A percentile compares a stretch with the other conserved stretches of the same genome.
Conservation (phyloP, 1,140 invertebrate genomes). For the Melanaphis sacchari region DNA sequence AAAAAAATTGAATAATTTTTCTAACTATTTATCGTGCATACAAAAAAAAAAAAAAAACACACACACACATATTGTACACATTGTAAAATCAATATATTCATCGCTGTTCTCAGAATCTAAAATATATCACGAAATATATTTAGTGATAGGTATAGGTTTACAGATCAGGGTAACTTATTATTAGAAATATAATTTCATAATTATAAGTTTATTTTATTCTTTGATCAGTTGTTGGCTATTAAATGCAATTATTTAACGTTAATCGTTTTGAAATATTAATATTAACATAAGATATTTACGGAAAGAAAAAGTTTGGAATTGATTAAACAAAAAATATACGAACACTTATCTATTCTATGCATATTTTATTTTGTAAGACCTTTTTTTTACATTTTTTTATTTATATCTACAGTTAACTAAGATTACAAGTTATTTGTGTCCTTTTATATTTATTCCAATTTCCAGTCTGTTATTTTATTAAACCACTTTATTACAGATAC, state of each 20-base stretch:
- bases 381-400: background rate
- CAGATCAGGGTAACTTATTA: background rate
- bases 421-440: background rate
- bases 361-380: background rate
- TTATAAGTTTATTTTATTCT: background rate
- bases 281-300: background rate
- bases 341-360: background rate
- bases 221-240: background rate
- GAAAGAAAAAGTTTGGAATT: background rate
- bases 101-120: too few species aligned
- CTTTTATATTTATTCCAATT: conserved; percentile 22
- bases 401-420: background rate
- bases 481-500: background rate
- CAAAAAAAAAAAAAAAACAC: too few species aligned
- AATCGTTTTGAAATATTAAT: background rate
- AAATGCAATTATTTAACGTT: background rate
- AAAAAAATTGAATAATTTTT: too few species aligned
- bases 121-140: too few species aligned
- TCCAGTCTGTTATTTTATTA: conserved; percentile 28
- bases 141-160: too few species aligned
- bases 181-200: background rate
- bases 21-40: too few species aligned
- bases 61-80: too few species aligned
- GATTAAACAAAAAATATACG: background rate
- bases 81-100: too few species aligned